Evolutionary conservation across 1,140 invertebrate species (phyloP).

Genomic region (Arctopsyche grandis): DNA sequence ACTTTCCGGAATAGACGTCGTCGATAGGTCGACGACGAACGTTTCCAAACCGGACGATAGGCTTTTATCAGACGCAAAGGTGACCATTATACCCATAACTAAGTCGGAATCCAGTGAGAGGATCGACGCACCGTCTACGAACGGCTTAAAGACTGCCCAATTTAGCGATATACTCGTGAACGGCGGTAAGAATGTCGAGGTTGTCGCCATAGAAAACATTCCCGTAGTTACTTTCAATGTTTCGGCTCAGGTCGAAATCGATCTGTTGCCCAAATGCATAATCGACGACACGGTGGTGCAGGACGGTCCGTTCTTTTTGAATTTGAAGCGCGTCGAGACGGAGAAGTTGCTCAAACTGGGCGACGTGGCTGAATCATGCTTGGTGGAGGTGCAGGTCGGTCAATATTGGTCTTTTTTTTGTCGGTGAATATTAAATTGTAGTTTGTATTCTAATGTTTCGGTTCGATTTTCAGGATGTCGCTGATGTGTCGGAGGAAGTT

Average conservation of each 20-base stretch:
- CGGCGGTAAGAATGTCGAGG: slow-evolving; percentile 51
- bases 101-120: slow-evolving; percentile 35
- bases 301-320: slow-evolving; percentile 81
- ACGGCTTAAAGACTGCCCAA: slow-evolving; percentile 28
- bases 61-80: slow-evolving; percentile 36
- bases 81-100: slow-evolving; percentile 49
- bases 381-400: slow-evolving; percentile 67
- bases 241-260: slow-evolving; percentile 53
- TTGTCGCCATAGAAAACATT: slow-evolving; percentile 62
- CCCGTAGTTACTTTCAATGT: slow-evolving; percentile 56
- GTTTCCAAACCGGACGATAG: background rate
- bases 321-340: slow-evolving; percentile 79
- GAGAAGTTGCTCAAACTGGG: slow-evolving; percentile 75
- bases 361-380: slow-evolving; percentile 73
- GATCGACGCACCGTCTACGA: background rate
- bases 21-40: slow-evolving; percentile 40
- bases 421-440: background rate
- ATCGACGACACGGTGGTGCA: slow-evolving; percentile 50
- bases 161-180: slow-evolving; percentile 40
- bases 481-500: slow-evolving; percentile 77
- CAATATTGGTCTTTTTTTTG: background rate
- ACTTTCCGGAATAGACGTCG: slow-evolving; percentile 42
- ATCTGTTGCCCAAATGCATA: background rate
- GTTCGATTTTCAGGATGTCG: slow-evolving; percentile 57
- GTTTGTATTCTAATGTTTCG: slow-evolving; percentile 20